These are phyloP conservation scores for Carettochelys insculpta DNA, from an alignment of 2,113 vertebrate genomes.

Conservation along the genomic window DNA sequence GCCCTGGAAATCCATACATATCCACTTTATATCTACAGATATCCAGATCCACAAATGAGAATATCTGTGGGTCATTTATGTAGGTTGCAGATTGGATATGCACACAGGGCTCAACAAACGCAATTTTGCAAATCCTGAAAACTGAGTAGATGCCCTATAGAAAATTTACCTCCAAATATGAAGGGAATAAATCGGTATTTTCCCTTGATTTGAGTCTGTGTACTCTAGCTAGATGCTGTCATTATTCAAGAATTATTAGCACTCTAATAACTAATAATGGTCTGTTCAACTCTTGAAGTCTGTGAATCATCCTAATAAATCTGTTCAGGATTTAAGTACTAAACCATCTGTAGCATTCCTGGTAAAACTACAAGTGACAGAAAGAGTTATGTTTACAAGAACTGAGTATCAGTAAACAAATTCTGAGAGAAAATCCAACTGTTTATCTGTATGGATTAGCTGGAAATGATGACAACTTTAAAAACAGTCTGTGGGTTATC, in stretches of 20 bases:
- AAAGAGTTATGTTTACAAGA: not conserved
- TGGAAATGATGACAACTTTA: constrained; percentile 16
- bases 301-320: not conserved
- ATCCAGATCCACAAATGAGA: no score
- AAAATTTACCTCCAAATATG: not conserved
- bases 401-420: not conserved
- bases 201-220: not conserved
- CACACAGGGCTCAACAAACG: not conserved
- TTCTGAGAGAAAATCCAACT: not conserved
- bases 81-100: no score
- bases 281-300: not conserved
- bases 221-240: not conserved
- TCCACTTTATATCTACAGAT: no score
- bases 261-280: not conserved
- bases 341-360: constrained; percentile 3
- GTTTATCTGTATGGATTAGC: not conserved
- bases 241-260: not conserved
- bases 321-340: not conserved
- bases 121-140: not conserved
- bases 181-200: not conserved
- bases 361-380: not conserved
- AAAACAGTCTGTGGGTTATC: not conserved
- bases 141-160: not conserved
- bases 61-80: no score
- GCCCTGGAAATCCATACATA: no score